Evolutionary conservation across 2,113 vertebrate genomes (phyloP).

Genomic region (Jaculus jaculus): DNA sequence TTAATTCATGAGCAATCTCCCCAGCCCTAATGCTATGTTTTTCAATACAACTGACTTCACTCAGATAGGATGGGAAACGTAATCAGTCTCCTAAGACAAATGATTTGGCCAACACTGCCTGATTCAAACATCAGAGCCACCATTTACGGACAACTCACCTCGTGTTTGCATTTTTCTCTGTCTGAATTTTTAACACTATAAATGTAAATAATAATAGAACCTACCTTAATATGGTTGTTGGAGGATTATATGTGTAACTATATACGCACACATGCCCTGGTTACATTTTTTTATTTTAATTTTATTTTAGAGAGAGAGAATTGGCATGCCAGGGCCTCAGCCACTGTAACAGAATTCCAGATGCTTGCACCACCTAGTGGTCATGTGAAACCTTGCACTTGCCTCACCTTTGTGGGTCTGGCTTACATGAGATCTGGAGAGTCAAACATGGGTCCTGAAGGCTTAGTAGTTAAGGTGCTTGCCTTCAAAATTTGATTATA

Average conservation of each 20-base stretch:
- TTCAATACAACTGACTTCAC: slow-evolving; percentile 26
- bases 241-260: not conserved
- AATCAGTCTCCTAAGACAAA: not conserved
- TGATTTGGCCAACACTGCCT: not conserved
- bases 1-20: too few relatives aligned
- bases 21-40: not conserved
- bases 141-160: not conserved
- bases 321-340: too few relatives aligned
- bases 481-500: too few relatives aligned
- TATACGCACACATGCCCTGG: not conserved
- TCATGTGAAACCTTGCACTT: too few relatives aligned
- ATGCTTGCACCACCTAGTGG: too few relatives aligned
- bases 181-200: slow-evolving; percentile 25
- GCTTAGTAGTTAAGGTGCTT: too few relatives aligned
- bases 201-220: slow-evolving; percentile 13
- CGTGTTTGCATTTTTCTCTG: slow-evolving; percentile 42
- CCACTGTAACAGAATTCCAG: too few relatives aligned
- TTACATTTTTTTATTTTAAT: too few relatives aligned
- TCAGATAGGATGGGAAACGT: not conserved
- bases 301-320: too few relatives aligned
- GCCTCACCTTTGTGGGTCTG: too few relatives aligned
- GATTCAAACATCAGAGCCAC: not conserved
- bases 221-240: not conserved
- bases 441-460: too few relatives aligned
- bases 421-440: too few relatives aligned